phyloP scores from a whole-genome alignment of 2,797 vertebrate genomes.

The Clarias laeviceps region DNA sequence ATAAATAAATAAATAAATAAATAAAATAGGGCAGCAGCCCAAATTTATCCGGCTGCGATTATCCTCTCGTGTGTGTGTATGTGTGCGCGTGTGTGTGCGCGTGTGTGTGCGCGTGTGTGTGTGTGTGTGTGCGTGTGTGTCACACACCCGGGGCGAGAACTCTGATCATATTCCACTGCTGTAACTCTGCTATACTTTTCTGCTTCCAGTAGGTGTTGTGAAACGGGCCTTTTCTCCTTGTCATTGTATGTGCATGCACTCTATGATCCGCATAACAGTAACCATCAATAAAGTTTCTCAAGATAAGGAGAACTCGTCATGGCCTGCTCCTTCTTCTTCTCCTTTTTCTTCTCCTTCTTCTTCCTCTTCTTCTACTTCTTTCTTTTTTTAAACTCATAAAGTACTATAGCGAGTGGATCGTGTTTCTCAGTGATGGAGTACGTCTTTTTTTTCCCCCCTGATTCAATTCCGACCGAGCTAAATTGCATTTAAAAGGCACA shows the following conservation, averaged over 20 bases:
- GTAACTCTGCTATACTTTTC: slow-evolving; percentile 91
- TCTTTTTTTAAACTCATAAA: slow-evolving; percentile 31
- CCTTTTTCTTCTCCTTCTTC: neutral
- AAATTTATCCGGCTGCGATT: slow-evolving; percentile 71
- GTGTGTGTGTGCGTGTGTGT: slow-evolving; percentile 73
- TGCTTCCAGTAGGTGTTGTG: slow-evolving; percentile 94
- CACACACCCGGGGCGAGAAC: slow-evolving; percentile 77
- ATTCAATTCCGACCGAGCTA: slow-evolving; percentile 56
- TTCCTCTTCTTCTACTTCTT: neutral
- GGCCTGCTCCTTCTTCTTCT: slow-evolving; percentile 32
- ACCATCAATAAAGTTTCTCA: slow-evolving; percentile 98
- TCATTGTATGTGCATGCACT: slow-evolving; percentile 96
- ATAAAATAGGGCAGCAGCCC: slow-evolving; percentile 53
- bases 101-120: slow-evolving; percentile 76
- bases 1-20: slow-evolving; percentile 58
- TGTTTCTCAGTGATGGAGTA: slow-evolving; percentile 51
- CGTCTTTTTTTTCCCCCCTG: slow-evolving; percentile 38
- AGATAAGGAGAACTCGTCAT: slow-evolving; percentile 68
- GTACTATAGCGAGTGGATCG: slow-evolving; percentile 40
- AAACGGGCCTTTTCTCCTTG: slow-evolving; percentile 86
- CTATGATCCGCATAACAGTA: slow-evolving; percentile 92
- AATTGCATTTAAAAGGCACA: slow-evolving; percentile 57
- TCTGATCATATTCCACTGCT: slow-evolving; percentile 78
- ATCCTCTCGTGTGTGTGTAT: slow-evolving; percentile 77
- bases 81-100: slow-evolving; percentile 74